Base-by-base conservation (phyloP, 2,888 invertebrate species). In the Scaeva pyrastri region DNA sequence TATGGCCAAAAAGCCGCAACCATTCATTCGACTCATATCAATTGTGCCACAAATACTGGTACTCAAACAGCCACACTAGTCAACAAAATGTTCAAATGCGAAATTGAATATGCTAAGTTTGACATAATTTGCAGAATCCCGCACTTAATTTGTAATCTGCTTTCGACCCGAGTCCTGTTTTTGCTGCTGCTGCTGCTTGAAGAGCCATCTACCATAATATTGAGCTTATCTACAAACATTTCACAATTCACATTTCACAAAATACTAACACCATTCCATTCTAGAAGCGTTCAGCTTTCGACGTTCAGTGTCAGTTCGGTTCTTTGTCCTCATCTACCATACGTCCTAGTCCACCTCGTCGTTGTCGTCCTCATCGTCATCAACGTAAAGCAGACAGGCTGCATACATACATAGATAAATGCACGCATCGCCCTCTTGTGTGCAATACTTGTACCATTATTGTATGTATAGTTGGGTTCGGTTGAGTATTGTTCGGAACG, bases 41-140 rank as follows among this genome's bases (percentile, higher is more conserved):
- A 52, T 60, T 21, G 16, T 50, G 21, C 43, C 64, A 68, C 52
- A 39, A 68, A 68, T 50, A 52, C 52, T 68, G 39, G 39, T 23
- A 68, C 45, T 70, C 11, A 52, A 56, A 39, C 68, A 36, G 39
- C 60, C 66, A 12, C 66, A 16, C 60, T 56, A 78, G 78, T 83
- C 80, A 75, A 66, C 80, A 66, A 52, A 82, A 71, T 48, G 64
- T 62, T 70, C 86, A 74, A 82, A 74, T 78, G 50, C 58, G 21
- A 31, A 81, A 82, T 74, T 74, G 82, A 74, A 74, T 82, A 82
- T 86, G 86, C 86, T 77, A 82, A 86, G 82, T 86, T 82, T 86
- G 86, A 86, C 86, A 86, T 86, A 86, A 86, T 86, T 82, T 74
- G 77, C 86, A 86, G 86, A 58, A 82, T 73, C 73, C 82, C 86